A percentile compares a stretch with the other conserved stretches of the same genome.
Conservation (phyloP, 1,140 invertebrate species). For the Tetraneura akinire region DNA sequence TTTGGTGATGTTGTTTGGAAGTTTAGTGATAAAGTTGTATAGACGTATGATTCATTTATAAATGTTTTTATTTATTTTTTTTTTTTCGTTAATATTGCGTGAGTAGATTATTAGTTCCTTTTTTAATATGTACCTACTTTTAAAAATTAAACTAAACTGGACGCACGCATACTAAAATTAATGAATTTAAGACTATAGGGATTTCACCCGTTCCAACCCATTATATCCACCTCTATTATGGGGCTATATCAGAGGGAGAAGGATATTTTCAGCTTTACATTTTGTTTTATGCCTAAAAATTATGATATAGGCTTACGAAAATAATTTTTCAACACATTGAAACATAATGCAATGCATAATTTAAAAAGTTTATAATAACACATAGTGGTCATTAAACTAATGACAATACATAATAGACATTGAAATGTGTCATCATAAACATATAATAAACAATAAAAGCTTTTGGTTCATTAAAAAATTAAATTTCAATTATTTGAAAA, state of each 20-base stretch:
- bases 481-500: too few relatives aligned
- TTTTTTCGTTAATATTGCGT: background rate
- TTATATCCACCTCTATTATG: too few relatives aligned
- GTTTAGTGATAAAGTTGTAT: too few relatives aligned
- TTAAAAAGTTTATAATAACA: background rate
- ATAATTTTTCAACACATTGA: too few relatives aligned
- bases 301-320: too few relatives aligned
- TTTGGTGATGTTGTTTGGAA: too few relatives aligned
- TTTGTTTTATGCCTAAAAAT: too few relatives aligned
- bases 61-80: background rate
- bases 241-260: too few relatives aligned
- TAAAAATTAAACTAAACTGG: background rate
- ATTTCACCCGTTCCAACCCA: background rate
- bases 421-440: background rate
- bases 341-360: too few relatives aligned
- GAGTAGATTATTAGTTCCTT: background rate
- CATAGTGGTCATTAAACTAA: background rate
- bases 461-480: conserved; percentile 12
- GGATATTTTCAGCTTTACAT: too few relatives aligned
- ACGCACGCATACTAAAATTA: conserved; percentile 18
- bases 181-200: conserved; percentile 24
- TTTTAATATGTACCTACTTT: background rate
- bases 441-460: background rate
- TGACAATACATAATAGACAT: background rate
- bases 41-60: too few relatives aligned